Evolutionary conservation across 2,113 vertebrate species (phyloP), one percentile per base, ranked within the genome.

Genomic region (Phaethornis superciliosus): DNA sequence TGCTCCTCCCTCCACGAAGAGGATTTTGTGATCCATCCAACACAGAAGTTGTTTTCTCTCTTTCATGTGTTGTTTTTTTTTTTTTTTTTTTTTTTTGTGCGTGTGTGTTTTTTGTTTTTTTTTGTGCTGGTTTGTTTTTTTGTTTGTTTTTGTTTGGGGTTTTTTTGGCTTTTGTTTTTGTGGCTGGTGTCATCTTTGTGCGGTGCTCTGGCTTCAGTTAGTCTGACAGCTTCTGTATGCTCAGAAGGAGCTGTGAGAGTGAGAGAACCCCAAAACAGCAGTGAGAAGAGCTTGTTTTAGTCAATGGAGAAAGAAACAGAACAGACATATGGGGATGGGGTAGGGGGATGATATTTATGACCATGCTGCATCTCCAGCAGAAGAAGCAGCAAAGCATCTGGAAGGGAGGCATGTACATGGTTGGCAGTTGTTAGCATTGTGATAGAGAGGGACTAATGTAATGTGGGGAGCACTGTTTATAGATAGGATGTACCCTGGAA

Each of bases 341-440:
- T 8, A 58, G 55, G 42, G 60, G 49, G 63, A 4, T 27, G 68
- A 5, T 12, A 18, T 49, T 68, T 33, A 2, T 32, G 52, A 59
- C 28, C 33, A 12, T 3, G 2, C 12, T 2, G 0, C 49, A 27
- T 59, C 40, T 49, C 30, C 58, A 24, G 37, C 21, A 1, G 15
- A 46, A 76, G 68, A 59, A 65, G 28, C 30, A 65, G 47, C 44
- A 33, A 60, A 81, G 37, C 65, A 30, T 8, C 44, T 5, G 28
- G 27, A 46, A 42, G 54, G 27, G 51, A 37, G 51, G 56, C 52
- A 9, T 3, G 21, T 4, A 2, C 1, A 0, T 0, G 6, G 8
- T 11, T 9, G 4, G 68, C 59, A 60, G 4, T 5, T 7, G 19
- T 6, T 46, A 4, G 7, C 3, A 6, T 56, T 3, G 2, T 22